A percentile compares a stretch with the other conserved stretches of the same genome.
phyloP scores from a whole-genome alignment of 1,140 invertebrate species.

The Episyrphus balteatus region DNA sequence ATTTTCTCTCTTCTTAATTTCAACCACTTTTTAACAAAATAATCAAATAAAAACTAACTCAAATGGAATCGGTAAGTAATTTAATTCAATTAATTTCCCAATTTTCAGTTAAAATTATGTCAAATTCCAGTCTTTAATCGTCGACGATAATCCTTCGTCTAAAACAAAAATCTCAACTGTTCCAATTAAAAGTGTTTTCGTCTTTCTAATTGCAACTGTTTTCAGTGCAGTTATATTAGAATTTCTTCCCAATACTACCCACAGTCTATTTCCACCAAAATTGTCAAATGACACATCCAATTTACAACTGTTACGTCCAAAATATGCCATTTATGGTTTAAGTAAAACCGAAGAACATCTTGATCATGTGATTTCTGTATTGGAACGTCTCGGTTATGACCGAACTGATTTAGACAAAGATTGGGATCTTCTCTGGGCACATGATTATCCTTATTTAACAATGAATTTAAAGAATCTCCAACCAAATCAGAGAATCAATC shows the following conservation, averaged over 20 bases:
- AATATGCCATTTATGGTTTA: constrained; percentile 43
- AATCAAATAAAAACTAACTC: no score
- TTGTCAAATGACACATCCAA: no score
- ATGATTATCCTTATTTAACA: constrained; percentile 78
- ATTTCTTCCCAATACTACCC: constrained; percentile 7
- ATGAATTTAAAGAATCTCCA: constrained; percentile 52
- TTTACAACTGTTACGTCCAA: constrained; percentile 12
- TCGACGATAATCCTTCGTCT: no score
- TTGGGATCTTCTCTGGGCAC: constrained; percentile 89
- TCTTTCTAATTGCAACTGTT: constrained; percentile 20
- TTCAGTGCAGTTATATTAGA: constrained; percentile 20
- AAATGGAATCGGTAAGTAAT: no score
- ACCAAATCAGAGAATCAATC: constrained; percentile 75
- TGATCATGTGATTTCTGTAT: constrained; percentile 64
- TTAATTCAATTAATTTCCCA: constrained; percentile 13
- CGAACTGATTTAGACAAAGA: constrained; percentile 42
- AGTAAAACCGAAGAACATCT: constrained; percentile 45
- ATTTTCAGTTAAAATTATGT: constrained; percentile 11
- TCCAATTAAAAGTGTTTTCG: constrained; percentile 6
- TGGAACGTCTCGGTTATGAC: constrained; percentile 61
- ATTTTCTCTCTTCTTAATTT: no score
- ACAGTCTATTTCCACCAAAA: neutral
- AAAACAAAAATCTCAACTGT: no score
- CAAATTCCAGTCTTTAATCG: neutral
- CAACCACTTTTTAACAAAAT: no score